Conservation (phyloP, 2,797 vertebrate species). For the Macroramphosus scolopax region DNA sequence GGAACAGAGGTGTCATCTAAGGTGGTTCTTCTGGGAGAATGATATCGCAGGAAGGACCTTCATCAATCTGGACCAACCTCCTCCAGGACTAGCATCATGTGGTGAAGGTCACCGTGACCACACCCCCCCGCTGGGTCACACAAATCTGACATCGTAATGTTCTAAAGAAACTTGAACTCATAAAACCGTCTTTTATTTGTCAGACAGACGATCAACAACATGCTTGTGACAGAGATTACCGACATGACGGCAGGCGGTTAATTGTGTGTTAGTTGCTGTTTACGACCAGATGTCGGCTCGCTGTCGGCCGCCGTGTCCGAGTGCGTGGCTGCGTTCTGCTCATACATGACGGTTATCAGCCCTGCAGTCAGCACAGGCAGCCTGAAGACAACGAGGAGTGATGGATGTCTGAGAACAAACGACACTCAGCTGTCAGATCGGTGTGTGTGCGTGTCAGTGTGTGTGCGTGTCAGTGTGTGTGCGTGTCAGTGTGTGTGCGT, state of each 20-base stretch:
- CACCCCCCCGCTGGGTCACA: no score
- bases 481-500: conserved; percentile 2
- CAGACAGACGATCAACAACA: no score
- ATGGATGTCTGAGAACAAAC: conserved; percentile 50
- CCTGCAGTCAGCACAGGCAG: conserved; percentile 49
- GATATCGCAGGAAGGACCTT: no score
- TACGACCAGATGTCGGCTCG: conserved; percentile 19
- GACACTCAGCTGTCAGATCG: conserved; percentile 42
- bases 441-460: conserved; percentile 28
- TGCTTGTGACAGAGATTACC: background rate
- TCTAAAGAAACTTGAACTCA: no score
- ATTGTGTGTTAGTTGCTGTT: conserved; percentile 16
- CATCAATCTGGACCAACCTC: no score
- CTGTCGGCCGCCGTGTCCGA: conserved; percentile 3
- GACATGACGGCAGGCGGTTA: conserved; percentile 19
- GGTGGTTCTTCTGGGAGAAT: no score
- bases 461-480: conserved; percentile 3
- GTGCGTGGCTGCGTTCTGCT: conserved; percentile 3
- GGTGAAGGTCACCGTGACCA: no score
- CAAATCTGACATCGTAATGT: no score
- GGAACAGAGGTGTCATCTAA: no score
- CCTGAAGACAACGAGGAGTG: conserved; percentile 55
- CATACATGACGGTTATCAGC: conserved; percentile 18
- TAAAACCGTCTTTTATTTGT: no score
- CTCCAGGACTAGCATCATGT: no score